Conservation (phyloP, 2,888 invertebrate genomes). For the Thumatha senex region DNA sequence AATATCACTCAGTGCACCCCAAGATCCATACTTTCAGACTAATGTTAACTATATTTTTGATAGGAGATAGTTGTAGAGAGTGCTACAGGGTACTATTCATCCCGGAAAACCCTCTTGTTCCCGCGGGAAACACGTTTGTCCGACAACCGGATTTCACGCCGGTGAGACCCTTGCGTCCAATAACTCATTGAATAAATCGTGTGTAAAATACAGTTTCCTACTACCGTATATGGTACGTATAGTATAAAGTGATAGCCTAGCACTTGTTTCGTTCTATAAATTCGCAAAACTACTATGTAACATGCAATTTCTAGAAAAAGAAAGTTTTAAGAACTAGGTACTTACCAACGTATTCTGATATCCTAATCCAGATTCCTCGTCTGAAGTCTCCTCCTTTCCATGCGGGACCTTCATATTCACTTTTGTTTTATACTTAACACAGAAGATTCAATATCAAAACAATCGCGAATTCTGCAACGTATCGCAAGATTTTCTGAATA, state of each 20-base stretch:
- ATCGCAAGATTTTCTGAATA: slow-evolving; percentile 43
- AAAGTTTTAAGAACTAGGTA: slow-evolving; percentile 52
- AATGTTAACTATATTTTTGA: too few relatives aligned
- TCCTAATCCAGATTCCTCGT: slow-evolving; percentile 87
- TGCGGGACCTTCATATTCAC: slow-evolving; percentile 64
- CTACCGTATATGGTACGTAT: slow-evolving; percentile 2
- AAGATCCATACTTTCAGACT: too few relatives aligned
- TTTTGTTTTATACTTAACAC: slow-evolving; percentile 43
- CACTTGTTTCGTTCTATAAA: slow-evolving; percentile 15
- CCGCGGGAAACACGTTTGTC: too few relatives aligned
- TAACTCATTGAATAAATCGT: slow-evolving; percentile 2
- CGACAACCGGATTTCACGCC: too few relatives aligned
- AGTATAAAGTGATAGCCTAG: slow-evolving; percentile 4
- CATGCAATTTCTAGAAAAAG: slow-evolving; percentile 57
- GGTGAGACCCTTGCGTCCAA: too few relatives aligned
- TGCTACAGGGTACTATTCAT: too few relatives aligned
- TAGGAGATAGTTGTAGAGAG: too few relatives aligned
- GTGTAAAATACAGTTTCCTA: slow-evolving; percentile 6
- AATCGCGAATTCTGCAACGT: slow-evolving; percentile 43
- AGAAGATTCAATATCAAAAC: slow-evolving; percentile 64
- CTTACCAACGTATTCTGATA: slow-evolving; percentile 88
- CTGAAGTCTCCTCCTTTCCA: slow-evolving; percentile 73
- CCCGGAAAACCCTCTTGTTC: too few relatives aligned
- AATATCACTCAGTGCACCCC: too few relatives aligned
- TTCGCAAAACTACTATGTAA: slow-evolving; percentile 25